Evolutionary conservation across 2,113 vertebrate genomes (phyloP).

Genomic region (Oncorhynchus masou): DNA sequence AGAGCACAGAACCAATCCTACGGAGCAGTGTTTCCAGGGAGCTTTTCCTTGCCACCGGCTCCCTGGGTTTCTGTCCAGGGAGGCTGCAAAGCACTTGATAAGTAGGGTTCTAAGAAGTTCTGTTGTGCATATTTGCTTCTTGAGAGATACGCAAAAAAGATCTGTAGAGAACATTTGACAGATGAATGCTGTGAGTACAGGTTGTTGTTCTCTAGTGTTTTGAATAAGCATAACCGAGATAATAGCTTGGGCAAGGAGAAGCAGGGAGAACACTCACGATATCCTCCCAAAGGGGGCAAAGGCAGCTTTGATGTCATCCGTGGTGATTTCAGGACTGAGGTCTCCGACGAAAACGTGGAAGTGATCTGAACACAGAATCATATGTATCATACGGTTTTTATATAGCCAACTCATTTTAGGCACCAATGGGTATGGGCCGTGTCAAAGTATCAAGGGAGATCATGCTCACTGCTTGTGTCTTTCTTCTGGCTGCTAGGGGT

Average conservation of each 20-base stretch:
- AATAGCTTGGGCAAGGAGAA: neutral
- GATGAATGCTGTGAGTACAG: no score
- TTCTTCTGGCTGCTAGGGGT: slow-evolving; percentile 94
- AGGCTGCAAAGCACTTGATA: no score
- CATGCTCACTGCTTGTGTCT: slow-evolving; percentile 88
- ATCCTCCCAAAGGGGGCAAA: slow-evolving; percentile 89
- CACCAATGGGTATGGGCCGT: slow-evolving; percentile 47
- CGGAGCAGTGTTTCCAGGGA: neutral
- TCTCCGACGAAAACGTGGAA: slow-evolving; percentile 92
- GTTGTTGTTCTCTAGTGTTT: neutral
- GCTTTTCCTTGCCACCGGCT: no score
- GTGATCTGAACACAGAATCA: slow-evolving; percentile 72
- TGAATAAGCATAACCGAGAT: neutral
- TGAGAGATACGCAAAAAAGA: no score
- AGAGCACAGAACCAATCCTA: neutral
- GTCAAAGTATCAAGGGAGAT: neutral
- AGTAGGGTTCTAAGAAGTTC: no score
- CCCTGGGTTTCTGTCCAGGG: no score
- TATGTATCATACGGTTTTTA: no score
- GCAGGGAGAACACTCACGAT: slow-evolving; percentile 78
- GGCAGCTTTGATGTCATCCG: slow-evolving; percentile 88
- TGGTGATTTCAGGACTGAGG: slow-evolving; percentile 89
- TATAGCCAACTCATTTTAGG: no score
- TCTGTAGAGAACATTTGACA: no score
- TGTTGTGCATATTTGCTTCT: no score